phyloP scores from a whole-genome alignment of 92 coral and sea anemone species.

The Parazoanthus atlanticus region DNA sequence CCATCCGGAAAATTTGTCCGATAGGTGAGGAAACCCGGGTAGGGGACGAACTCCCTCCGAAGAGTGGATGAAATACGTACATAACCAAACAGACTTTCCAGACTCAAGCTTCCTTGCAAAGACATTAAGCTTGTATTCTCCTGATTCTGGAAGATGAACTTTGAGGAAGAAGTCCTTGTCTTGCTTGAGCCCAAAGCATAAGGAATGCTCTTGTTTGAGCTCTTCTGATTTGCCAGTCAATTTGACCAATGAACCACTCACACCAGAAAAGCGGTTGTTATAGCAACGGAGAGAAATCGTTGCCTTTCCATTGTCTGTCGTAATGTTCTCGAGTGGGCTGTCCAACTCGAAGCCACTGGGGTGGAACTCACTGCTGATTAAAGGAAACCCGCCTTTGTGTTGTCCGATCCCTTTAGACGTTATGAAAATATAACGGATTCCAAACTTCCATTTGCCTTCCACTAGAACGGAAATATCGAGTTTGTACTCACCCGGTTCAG shows the following conservation, averaged over 20 bases:
- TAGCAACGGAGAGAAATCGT: slow-evolving; percentile 55
- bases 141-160: slow-evolving; percentile 73
- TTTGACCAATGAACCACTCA: slow-evolving; percentile 56
- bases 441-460: slow-evolving; percentile 68
- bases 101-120: slow-evolving; percentile 58
- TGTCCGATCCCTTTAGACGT: slow-evolving; percentile 78
- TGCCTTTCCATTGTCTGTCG: slow-evolving; percentile 65
- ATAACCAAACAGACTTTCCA: slow-evolving; percentile 55
- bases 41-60: slow-evolving; percentile 59
- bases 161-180: slow-evolving; percentile 59
- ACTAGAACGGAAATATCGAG: slow-evolving; percentile 61
- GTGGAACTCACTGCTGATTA: slow-evolving; percentile 57
- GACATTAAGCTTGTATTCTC: slow-evolving; percentile 71
- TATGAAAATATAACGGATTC: slow-evolving; percentile 69
- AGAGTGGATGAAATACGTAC: slow-evolving; percentile 72
- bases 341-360: slow-evolving; percentile 72
- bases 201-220: slow-evolving; percentile 53
- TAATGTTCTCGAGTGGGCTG: slow-evolving; percentile 70
- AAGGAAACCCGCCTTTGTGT: slow-evolving; percentile 83
- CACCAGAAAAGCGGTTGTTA: slow-evolving; percentile 49
- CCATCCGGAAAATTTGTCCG: slow-evolving; percentile 59
- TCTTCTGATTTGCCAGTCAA: slow-evolving; percentile 46
- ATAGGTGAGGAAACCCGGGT: slow-evolving; percentile 71
- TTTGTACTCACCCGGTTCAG: slow-evolving; percentile 73
- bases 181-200: slow-evolving; percentile 62